Conservation (phyloP, 1,140 invertebrate genomes). For the Brachionus manjavacas region DNA sequence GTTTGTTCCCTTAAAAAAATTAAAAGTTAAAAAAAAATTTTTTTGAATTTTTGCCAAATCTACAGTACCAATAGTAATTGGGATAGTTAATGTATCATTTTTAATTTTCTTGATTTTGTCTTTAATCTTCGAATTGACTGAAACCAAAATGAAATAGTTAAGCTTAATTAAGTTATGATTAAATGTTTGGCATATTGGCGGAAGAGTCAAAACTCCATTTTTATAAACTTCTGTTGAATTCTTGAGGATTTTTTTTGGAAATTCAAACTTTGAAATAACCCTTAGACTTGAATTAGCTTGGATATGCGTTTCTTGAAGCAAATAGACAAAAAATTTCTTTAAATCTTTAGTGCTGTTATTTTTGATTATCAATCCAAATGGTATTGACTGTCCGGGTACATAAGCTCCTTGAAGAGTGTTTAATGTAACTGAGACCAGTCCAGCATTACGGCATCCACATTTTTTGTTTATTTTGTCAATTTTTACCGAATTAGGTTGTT, state of each 20-base stretch:
- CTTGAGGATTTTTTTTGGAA: neutral
- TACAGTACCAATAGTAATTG: neutral
- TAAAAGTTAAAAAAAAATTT: neutral
- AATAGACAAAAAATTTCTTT: slow-evolving; percentile 18
- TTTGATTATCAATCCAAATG: slow-evolving; percentile 1
- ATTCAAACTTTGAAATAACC: neutral
- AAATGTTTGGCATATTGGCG: slow-evolving; percentile 31
- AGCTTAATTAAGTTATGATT: slow-evolving; percentile 35
- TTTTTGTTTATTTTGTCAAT: slow-evolving; percentile 17
- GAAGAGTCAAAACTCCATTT: neutral
- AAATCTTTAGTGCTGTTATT: slow-evolving; percentile 24
- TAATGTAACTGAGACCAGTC: neutral
- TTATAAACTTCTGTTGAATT: slow-evolving; percentile 14
- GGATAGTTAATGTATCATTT: neutral
- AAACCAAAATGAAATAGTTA: slow-evolving; percentile 25
- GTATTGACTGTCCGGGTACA: slow-evolving; percentile 23
- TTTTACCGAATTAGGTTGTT: neutral
- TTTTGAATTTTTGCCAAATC: neutral
- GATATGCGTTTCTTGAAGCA: slow-evolving; percentile 32
- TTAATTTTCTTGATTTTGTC: slow-evolving; percentile 21
- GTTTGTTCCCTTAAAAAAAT: neutral
- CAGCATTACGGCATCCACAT: neutral
- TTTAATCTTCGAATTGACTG: neutral
- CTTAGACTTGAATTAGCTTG: slow-evolving; percentile 28
- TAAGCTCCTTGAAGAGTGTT: slow-evolving; percentile 2